A percentile compares a stretch with the other conserved stretches of the same genome.
phyloP scores from a whole-genome alignment of 1,140 invertebrate genomes.

The Caenorhabditis remanei region DNA sequence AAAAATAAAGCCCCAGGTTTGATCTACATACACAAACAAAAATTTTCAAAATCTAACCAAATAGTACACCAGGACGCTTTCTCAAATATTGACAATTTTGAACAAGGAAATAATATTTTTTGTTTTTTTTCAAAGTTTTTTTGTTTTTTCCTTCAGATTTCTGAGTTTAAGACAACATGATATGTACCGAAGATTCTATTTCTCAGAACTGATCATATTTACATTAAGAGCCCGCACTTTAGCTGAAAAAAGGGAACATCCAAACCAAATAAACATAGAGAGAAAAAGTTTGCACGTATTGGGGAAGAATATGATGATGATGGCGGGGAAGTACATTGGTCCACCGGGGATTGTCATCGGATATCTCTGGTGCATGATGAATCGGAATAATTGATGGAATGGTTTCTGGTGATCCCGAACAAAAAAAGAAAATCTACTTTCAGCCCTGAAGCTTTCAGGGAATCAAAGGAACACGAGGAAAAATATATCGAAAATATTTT shows the following conservation, averaged over 20 bases:
- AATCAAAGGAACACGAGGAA: background rate
- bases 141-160: background rate
- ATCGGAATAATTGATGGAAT: slow-evolving; percentile 34
- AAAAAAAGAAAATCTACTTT: background rate
- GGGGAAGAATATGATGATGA: background rate
- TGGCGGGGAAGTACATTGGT: background rate
- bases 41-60: no score
- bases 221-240: background rate
- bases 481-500: background rate
- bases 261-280: background rate
- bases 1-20: no score
- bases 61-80: no score
- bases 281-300: slow-evolving; percentile 24
- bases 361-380: slow-evolving; percentile 6
- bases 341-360: slow-evolving; percentile 31
- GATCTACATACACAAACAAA: no score
- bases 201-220: background rate
- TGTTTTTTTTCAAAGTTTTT: background rate
- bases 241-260: no score
- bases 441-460: background rate
- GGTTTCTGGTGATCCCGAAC: background rate
- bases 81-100: no score
- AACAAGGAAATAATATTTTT: no score
- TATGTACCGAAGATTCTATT: background rate
- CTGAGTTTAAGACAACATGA: no score